Evolutionary conservation across 2,888 invertebrate species (phyloP).

Genomic region (Ormyrus thymus): DNA sequence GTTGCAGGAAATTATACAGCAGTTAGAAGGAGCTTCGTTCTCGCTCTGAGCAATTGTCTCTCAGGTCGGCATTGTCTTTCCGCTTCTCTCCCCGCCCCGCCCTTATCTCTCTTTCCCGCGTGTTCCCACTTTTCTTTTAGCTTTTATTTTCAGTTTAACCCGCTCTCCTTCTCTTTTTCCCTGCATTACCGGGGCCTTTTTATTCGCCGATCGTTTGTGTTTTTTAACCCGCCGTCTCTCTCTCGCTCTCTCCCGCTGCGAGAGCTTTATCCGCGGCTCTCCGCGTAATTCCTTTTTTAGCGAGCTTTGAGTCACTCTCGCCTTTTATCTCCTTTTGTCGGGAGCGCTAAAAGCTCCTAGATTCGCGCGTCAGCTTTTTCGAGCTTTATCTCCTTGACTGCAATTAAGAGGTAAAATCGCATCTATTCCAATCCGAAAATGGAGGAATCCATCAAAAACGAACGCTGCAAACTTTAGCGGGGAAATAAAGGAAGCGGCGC

Average conservation of each 20-base stretch:
- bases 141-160: conserved; percentile 53
- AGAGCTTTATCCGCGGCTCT: conserved; percentile 5
- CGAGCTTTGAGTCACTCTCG: conserved; percentile 28
- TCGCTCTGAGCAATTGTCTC: conserved; percentile 73
- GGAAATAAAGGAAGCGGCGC: neutral
- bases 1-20: conserved; percentile 76
- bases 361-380: conserved; percentile 19
- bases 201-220: conserved; percentile 20
- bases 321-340: conserved; percentile 39
- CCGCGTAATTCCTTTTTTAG: conserved; percentile 33
- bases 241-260: neutral
- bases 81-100: conserved; percentile 49
- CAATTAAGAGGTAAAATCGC: conserved; percentile 2
- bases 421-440: conserved; percentile 10
- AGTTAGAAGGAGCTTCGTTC: conserved; percentile 70
- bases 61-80: conserved; percentile 69
- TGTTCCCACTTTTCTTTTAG: conserved; percentile 26
- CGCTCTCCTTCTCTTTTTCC: conserved; percentile 10
- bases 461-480: too few relatives aligned
- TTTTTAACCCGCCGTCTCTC: conserved; percentile 17
- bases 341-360: conserved; percentile 33
- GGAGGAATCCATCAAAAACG: neutral
- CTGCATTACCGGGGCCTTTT: conserved; percentile 20
- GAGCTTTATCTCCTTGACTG: conserved; percentile 34
- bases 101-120: conserved; percentile 35